Conservation (phyloP, 1,140 invertebrate species). For the Macrobrachium rosenbergii region DNA sequence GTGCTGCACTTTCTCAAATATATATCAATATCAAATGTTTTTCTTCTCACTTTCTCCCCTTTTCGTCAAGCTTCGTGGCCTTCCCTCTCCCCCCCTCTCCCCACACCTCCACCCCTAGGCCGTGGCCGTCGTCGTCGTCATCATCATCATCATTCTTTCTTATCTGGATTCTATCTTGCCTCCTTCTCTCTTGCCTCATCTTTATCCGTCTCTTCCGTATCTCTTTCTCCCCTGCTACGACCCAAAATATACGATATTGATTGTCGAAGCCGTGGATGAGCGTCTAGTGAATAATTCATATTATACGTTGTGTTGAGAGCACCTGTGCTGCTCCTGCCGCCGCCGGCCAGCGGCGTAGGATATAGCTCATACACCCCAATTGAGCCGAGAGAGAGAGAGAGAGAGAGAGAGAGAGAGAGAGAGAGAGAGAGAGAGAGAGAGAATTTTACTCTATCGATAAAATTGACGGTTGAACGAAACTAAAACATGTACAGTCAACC, state of each 20-base stretch:
- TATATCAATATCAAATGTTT: no score
- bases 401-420: slow-evolving; percentile 14
- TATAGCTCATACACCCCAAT: not conserved
- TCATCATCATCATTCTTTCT: no score
- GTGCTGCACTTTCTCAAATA: no score
- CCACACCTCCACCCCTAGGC: no score
- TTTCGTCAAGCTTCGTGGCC: no score
- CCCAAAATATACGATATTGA: slow-evolving; percentile 49
- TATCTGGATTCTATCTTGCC: no score
- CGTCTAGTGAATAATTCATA: slow-evolving; percentile 47
- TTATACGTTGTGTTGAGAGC: slow-evolving; percentile 41
- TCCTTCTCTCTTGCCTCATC: not conserved
- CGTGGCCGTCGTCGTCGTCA: no score
- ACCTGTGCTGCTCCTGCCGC: slow-evolving; percentile 29
- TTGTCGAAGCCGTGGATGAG: slow-evolving; percentile 45
- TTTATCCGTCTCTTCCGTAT: slow-evolving; percentile 1
- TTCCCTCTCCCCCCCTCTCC: no score
- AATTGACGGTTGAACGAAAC: no score
- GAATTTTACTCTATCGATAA: no score
- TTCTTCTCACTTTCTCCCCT: no score
- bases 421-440: not conserved
- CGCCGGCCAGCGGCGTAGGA: not conserved
- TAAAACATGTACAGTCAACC: no score
- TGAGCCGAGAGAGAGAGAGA: not conserved
- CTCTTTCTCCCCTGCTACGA: not conserved